A percentile compares a stretch with the other conserved stretches of the same genome.
phyloP scores from a whole-genome alignment of 2,113 vertebrate species.

The Circaetus gallicus region DNA sequence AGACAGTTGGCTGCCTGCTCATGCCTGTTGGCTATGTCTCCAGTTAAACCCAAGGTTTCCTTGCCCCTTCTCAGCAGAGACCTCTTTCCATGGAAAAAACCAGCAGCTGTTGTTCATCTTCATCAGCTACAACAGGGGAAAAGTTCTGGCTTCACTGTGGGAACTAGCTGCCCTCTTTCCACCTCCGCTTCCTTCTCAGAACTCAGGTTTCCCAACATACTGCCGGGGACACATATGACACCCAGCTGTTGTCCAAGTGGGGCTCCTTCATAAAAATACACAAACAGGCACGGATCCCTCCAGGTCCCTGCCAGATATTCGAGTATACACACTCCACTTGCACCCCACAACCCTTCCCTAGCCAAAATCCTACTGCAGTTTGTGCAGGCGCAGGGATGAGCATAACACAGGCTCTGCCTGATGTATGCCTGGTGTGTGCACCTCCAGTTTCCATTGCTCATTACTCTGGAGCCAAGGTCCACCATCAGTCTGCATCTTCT shows the following conservation, averaged over 20 bases:
- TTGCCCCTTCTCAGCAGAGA: neutral
- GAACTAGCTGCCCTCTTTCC: constrained; percentile 11
- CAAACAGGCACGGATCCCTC: neutral
- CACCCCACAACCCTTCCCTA: neutral
- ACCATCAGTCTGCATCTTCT: neutral
- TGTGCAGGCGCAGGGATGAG: neutral
- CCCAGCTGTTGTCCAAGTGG: neutral
- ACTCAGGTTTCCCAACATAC: neutral
- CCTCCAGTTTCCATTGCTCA: neutral
- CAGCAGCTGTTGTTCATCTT: constrained; percentile 22
- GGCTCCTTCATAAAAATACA: neutral
- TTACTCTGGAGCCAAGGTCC: neutral
- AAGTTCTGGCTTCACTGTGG: neutral
- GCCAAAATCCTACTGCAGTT: neutral
- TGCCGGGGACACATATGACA: neutral
- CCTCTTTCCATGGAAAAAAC: neutral
- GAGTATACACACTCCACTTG: neutral
- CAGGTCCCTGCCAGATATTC: neutral
- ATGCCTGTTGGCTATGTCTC: neutral
- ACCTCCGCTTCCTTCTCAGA: constrained; percentile 6
- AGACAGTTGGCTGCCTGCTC: neutral
- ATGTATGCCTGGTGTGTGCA: fast-evolving
- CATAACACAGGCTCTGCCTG: neutral
- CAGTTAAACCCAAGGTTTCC: neutral
- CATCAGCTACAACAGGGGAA: neutral